Evolutionary conservation across 2,113 vertebrate genomes (phyloP).

Genomic region (Cinclus mexicanus): DNA sequence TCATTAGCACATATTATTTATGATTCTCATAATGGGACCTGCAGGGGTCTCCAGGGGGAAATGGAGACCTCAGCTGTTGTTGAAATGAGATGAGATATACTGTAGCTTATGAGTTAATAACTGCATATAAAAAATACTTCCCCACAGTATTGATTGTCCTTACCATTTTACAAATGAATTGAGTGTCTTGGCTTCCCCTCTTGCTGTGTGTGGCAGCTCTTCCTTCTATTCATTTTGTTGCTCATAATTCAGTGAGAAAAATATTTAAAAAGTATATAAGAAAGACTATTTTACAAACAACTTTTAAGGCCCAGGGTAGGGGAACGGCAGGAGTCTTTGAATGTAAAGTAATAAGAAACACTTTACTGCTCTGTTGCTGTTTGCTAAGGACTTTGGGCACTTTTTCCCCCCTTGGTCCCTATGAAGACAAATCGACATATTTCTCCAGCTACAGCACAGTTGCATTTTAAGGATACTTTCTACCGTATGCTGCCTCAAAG

Average conservation of each 20-base stretch:
- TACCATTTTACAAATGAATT: conserved; percentile 81
- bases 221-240: conserved; percentile 45
- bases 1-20: conserved; percentile 98
- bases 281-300: conserved; percentile 27
- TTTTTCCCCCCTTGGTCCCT: conserved; percentile 13
- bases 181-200: conserved; percentile 68
- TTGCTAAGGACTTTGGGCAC: conserved; percentile 43
- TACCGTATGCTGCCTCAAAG: conserved; percentile 61
- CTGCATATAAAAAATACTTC: conserved; percentile 95
- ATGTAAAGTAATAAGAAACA: conserved; percentile 48
- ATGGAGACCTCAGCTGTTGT: conserved; percentile 90
- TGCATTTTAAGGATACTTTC: conserved; percentile 74
- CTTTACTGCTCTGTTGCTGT: conserved; percentile 34
- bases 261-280: conserved; percentile 8
- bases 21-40: conserved; percentile 92
- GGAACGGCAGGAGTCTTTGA: neutral
- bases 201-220: conserved; percentile 48
- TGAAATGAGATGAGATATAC: conserved; percentile 97
- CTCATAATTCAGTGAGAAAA: conserved; percentile 52
- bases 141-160: conserved; percentile 87
- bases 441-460: conserved; percentile 71
- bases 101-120: conserved; percentile 99
- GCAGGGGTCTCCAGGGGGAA: conserved; percentile 79
- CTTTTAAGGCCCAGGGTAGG: neutral
- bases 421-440: conserved; percentile 82